Evolutionary conservation across 1,140 invertebrate species (phyloP).

Genomic region (Vollenhovia emeryi): DNA sequence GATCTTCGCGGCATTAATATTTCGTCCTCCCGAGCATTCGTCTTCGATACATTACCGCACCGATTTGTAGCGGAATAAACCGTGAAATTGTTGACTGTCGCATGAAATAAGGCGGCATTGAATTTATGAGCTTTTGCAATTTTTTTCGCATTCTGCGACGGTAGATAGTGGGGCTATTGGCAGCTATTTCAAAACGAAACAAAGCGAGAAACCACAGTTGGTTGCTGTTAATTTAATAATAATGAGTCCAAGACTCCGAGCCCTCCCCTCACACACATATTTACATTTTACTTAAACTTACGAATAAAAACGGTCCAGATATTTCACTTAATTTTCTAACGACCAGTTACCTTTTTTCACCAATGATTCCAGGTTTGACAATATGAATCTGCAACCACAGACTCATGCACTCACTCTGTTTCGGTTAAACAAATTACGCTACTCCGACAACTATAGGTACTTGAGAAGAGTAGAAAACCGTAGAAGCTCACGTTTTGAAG

Average conservation of each 20-base stretch:
- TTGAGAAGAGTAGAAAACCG: not conserved
- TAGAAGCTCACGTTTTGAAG: not conserved
- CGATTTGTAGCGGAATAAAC: not conserved
- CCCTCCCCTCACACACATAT: too few relatives aligned
- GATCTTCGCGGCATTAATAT: constrained; percentile 36
- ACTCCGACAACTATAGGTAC: too few relatives aligned
- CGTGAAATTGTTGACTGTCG: not conserved
- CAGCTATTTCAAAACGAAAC: not conserved
- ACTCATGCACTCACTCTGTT: too few relatives aligned
- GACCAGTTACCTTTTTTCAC: too few relatives aligned
- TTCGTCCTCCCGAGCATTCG: not conserved
- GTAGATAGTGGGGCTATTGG: not conserved
- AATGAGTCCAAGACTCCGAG: too few relatives aligned
- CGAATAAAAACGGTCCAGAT: too few relatives aligned
- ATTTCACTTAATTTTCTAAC: too few relatives aligned
- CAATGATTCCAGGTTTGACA: too few relatives aligned
- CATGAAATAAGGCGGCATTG: not conserved
- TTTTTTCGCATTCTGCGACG: not conserved
- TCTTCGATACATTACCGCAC: not conserved
- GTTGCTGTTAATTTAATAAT: not conserved
- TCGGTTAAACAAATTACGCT: too few relatives aligned
- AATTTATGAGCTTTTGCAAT: not conserved
- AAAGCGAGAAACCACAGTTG: not conserved
- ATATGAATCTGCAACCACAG: too few relatives aligned
- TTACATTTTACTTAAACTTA: too few relatives aligned